A percentile compares a stretch with the other conserved stretches of the same genome.
Conservation (phyloP, 2,888 invertebrate species). For the Pedicia rivosa region DNA sequence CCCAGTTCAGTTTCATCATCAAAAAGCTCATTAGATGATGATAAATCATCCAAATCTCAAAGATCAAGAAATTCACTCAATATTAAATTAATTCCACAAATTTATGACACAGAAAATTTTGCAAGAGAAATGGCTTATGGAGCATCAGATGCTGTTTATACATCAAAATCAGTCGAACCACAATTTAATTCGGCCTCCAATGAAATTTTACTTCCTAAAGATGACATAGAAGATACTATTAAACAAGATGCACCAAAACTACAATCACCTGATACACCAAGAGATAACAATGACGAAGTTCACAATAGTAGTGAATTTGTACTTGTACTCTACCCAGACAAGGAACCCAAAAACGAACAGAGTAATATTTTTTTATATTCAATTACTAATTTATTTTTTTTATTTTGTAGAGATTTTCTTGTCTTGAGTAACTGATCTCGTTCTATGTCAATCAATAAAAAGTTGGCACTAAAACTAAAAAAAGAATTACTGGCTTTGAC, state of each 20-base stretch:
- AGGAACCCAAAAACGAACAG: constrained; percentile 33
- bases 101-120: constrained; percentile 33
- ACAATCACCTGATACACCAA: neutral
- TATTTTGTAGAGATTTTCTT: constrained; percentile 5
- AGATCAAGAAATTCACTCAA: constrained; percentile 13
- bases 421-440: too few relatives aligned
- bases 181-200: neutral
- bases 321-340: constrained; percentile 51
- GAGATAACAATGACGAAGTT: constrained; percentile 29
- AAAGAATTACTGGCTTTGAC: too few relatives aligned
- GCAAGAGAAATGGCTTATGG: constrained; percentile 37
- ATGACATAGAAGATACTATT: constrained; percentile 6
- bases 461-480: too few relatives aligned
- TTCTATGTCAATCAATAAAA: too few relatives aligned
- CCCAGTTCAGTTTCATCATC: constrained; percentile 2
- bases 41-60: constrained; percentile 21
- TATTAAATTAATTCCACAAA: constrained; percentile 20
- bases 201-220: constrained; percentile 2
- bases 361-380: constrained; percentile 24
- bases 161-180: neutral
- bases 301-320: constrained; percentile 67
- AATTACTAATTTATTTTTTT: neutral
- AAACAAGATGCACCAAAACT: too few relatives aligned
- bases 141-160: constrained; percentile 25
- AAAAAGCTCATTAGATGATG: constrained; percentile 16